phyloP scores from a whole-genome alignment of 2,888 invertebrate genomes.

The Schizotus pectinicornis region DNA sequence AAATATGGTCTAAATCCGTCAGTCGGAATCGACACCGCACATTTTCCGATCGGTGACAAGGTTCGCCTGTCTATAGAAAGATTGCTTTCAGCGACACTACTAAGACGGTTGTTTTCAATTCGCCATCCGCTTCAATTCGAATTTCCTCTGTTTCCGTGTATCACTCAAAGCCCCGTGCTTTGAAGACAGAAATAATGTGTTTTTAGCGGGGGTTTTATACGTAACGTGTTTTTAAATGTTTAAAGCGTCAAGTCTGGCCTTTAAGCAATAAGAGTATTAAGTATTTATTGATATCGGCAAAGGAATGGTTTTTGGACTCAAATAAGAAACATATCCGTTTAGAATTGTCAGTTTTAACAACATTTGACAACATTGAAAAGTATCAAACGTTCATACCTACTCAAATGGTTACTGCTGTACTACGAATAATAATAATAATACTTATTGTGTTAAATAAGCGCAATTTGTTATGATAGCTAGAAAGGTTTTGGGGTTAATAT shows the following conservation, averaged over 20 bases:
- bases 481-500: too few relatives aligned
- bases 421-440: too few relatives aligned
- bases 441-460: too few relatives aligned
- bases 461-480: too few relatives aligned
- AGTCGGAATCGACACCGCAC: slow-evolving; percentile 9
- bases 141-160: slow-evolving; percentile 23
- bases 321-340: too few relatives aligned
- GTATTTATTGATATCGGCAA: slow-evolving; percentile 18
- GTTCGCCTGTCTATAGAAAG: slow-evolving; percentile 17
- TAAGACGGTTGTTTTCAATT: slow-evolving; percentile 27
- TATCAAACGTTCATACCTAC: too few relatives aligned
- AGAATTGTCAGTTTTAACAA: too few relatives aligned
- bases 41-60: slow-evolving; percentile 21
- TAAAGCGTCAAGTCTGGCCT: too few relatives aligned
- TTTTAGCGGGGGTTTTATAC: neutral
- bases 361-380: too few relatives aligned
- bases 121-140: slow-evolving; percentile 23
- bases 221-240: too few relatives aligned
- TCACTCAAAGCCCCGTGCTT: slow-evolving; percentile 8
- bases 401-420: too few relatives aligned
- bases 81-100: slow-evolving; percentile 27
- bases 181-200: slow-evolving; percentile 12
- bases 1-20: neutral
- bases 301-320: too few relatives aligned
- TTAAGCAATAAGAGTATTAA: neutral